Percentiles rank a stretch among this genome's conserved stretches.
Conservation (phyloP, 2,113 vertebrate species). For the Platysternon megacephalum region DNA sequence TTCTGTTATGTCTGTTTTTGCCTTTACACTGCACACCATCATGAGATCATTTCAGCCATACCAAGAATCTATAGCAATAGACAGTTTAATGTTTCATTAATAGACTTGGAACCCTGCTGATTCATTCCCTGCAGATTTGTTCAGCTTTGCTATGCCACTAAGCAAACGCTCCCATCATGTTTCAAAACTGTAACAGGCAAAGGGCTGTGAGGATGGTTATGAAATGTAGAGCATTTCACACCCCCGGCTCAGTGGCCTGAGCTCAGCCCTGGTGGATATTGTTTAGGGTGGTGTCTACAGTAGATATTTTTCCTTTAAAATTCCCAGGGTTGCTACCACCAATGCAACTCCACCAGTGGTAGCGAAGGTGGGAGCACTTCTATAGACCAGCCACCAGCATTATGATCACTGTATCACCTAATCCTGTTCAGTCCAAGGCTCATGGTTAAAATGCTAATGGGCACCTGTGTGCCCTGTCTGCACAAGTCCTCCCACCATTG, state of each 20-base stretch:
- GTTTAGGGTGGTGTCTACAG: not conserved
- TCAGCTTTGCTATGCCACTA: not conserved
- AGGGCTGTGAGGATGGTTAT: not conserved
- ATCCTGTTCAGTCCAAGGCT: not conserved
- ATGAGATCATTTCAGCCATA: slow-evolving; percentile 16
- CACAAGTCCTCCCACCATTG: not conserved
- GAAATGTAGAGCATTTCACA: not conserved
- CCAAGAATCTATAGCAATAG: slow-evolving; percentile 22
- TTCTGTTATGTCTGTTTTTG: not conserved
- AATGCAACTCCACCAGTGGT: not conserved
- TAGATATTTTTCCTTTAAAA: not conserved
- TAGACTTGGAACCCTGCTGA: not conserved
- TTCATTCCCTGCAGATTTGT: not conserved
- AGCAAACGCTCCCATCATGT: not conserved
- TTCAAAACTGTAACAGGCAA: not conserved
- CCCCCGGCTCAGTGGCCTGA: not conserved
- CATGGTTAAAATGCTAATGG: not conserved
- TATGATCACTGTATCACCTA: not conserved
- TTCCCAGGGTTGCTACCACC: not conserved
- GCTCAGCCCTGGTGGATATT: not conserved
- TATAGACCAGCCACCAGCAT: not conserved
- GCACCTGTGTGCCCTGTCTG: not conserved
- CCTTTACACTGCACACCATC: not conserved
- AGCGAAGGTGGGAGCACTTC: not conserved
- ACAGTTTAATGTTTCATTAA: slow-evolving; percentile 17